A percentile compares a stretch with the other conserved stretches of the same genome.
Conservation (phyloP, 2,888 invertebrate genomes). For the Pammene fasciana region DNA sequence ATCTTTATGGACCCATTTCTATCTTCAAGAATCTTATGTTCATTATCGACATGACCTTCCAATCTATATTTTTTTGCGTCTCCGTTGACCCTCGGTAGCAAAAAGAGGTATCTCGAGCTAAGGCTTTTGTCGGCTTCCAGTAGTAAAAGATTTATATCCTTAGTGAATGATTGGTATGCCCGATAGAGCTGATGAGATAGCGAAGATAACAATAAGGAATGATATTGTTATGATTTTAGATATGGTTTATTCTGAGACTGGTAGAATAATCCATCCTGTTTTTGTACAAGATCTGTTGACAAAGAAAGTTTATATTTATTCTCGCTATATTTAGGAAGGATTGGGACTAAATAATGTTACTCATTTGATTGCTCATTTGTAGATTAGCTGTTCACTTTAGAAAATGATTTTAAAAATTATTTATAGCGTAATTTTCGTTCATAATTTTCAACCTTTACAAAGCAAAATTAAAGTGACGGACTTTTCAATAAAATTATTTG, state of each 20-base stretch:
- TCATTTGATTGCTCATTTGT: too few species aligned
- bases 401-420: background rate
- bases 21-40: constrained; percentile 49
- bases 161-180: constrained; percentile 63
- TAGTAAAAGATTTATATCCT: constrained; percentile 68
- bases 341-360: too few species aligned
- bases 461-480: background rate
- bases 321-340: too few species aligned
- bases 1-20: constrained; percentile 46
- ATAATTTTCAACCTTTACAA: background rate
- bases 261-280: constrained; percentile 2
- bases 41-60: constrained; percentile 62
- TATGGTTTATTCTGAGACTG: constrained; percentile 11
- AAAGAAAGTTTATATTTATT: background rate
- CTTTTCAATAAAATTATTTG: constrained; percentile 26
- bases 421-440: background rate
- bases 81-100: constrained; percentile 64
- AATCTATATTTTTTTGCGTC: constrained; percentile 59
- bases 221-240: constrained; percentile 37
- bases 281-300: constrained; percentile 3
- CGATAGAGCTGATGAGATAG: constrained; percentile 53
- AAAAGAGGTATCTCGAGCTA: constrained; percentile 62
- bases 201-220: constrained; percentile 46
- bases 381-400: too few species aligned
- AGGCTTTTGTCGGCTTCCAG: constrained; percentile 59